These are phyloP conservation scores for Nymphalis polychloros DNA, from an alignment of 2,888 invertebrate species.

Conservation along the genomic window DNA sequence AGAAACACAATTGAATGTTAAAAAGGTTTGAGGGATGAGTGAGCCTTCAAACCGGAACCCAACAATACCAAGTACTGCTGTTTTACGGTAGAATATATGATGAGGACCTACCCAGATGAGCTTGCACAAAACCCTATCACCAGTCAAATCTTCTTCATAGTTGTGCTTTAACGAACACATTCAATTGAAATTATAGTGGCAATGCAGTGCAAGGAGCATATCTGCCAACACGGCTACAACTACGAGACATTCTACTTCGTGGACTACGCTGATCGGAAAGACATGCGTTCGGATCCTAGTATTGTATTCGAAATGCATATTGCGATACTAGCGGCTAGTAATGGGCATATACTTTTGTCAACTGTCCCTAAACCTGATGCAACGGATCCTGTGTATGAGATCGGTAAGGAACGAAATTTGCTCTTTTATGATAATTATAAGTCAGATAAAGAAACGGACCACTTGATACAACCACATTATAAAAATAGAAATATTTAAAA, in stretches of 20 bases:
- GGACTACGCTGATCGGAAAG: conserved; percentile 49
- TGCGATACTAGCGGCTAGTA: conserved; percentile 84
- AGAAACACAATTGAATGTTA: too few species aligned
- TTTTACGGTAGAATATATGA: too few species aligned
- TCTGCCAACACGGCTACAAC: conserved; percentile 78
- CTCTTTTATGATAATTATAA: too few species aligned
- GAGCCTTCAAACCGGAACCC: too few species aligned
- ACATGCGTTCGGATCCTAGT: conserved; percentile 44
- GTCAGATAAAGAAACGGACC: too few species aligned
- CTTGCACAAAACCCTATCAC: too few species aligned
- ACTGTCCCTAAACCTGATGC: conserved; percentile 67
- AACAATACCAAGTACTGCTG: too few species aligned
- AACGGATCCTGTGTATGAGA: conserved; percentile 84
- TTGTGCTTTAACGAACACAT: not conserved
- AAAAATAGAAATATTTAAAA: too few species aligned
- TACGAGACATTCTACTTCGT: conserved; percentile 83
- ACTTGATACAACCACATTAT: too few species aligned
- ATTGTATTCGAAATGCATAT: conserved; percentile 83
- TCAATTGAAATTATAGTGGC: conserved; percentile 55
- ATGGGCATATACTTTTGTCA: conserved; percentile 86
- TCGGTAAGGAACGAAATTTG: conserved; percentile 63
- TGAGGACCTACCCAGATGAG: too few species aligned
- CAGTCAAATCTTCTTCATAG: not conserved
- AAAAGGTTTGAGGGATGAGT: too few species aligned
- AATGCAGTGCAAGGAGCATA: conserved; percentile 78